phyloP scores from a whole-genome alignment of 2,113 vertebrate genomes.

The Synchiropus splendidus region DNA sequence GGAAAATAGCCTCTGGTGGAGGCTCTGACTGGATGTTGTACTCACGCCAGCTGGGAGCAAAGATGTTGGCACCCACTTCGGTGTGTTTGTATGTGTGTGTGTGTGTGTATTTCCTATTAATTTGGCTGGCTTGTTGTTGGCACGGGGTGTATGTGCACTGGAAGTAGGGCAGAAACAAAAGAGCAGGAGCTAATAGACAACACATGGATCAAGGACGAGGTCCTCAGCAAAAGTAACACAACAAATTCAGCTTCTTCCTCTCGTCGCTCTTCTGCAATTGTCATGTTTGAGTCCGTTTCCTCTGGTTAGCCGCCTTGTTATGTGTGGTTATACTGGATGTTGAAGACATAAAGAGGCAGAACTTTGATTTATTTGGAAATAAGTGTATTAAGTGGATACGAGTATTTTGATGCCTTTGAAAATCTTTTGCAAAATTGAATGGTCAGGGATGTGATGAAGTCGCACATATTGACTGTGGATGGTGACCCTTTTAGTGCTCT shows the following conservation, averaged over 20 bases:
- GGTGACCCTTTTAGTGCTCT: too few relatives aligned
- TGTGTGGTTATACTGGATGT: too few relatives aligned
- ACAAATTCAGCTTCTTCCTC: constrained; percentile 16
- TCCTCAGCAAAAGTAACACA: constrained; percentile 15
- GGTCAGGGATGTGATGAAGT: too few relatives aligned
- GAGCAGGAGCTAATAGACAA: constrained; percentile 52
- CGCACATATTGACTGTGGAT: too few relatives aligned
- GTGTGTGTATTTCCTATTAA: constrained; percentile 54
- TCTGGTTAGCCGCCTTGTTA: background rate
- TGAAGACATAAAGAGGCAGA: too few relatives aligned
- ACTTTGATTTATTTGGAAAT: too few relatives aligned
- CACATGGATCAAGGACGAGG: constrained; percentile 47
- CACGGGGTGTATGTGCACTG: constrained; percentile 39
- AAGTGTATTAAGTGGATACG: too few relatives aligned
- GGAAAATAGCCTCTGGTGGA: constrained; percentile 47
- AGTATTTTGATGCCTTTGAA: too few relatives aligned
- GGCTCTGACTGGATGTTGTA: constrained; percentile 39
- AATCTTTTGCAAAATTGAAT: too few relatives aligned
- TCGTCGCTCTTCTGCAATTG: background rate
- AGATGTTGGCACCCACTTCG: constrained; percentile 34
- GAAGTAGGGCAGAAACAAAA: constrained; percentile 60
- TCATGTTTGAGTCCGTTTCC: background rate
- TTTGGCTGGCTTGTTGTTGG: constrained; percentile 51
- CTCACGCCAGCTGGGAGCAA: constrained; percentile 38
- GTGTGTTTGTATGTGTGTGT: constrained; percentile 22